A percentile compares a stretch with the other conserved stretches of the same genome.
These are phyloP conservation scores for Poicephalus gulielmi DNA, from an alignment of 2,113 vertebrate genomes.

Conservation along the genomic window DNA sequence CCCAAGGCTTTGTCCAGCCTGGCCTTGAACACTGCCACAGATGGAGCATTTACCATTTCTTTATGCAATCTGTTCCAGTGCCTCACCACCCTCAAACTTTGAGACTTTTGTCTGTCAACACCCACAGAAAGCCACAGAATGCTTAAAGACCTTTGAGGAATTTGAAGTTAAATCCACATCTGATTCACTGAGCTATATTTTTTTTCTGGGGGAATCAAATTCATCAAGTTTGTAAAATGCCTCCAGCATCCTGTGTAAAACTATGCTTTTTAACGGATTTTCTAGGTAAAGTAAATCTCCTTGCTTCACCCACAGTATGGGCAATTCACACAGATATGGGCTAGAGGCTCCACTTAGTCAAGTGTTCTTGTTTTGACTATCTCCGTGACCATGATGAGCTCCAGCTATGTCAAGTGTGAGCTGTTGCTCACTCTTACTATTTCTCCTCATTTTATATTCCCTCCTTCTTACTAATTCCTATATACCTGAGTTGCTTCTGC, in stretches of 20 bases:
- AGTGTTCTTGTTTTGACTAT: background rate
- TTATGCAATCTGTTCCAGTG: too few species aligned
- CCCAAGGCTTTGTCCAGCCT: too few species aligned
- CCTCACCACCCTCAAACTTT: background rate
- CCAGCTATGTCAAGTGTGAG: background rate
- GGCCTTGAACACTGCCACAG: too few species aligned
- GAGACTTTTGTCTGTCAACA: background rate
- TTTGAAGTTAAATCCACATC: background rate
- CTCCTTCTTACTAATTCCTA: background rate
- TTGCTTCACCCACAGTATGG: background rate
- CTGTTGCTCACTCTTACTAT: accelerated
- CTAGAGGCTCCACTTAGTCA: background rate
- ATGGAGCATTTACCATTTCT: too few species aligned
- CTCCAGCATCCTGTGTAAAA: background rate
- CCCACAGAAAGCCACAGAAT: background rate
- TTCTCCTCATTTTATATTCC: background rate
- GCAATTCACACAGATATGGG: background rate
- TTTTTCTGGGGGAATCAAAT: background rate
- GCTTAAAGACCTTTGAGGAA: background rate
- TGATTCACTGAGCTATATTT: background rate
- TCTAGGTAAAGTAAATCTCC: background rate
- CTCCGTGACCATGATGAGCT: background rate
- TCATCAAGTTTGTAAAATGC: background rate
- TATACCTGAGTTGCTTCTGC: background rate
- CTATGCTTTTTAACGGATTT: accelerated